phyloP scores from a whole-genome alignment of 2,113 vertebrate genomes.

The Sapayoa aenigma region DNA sequence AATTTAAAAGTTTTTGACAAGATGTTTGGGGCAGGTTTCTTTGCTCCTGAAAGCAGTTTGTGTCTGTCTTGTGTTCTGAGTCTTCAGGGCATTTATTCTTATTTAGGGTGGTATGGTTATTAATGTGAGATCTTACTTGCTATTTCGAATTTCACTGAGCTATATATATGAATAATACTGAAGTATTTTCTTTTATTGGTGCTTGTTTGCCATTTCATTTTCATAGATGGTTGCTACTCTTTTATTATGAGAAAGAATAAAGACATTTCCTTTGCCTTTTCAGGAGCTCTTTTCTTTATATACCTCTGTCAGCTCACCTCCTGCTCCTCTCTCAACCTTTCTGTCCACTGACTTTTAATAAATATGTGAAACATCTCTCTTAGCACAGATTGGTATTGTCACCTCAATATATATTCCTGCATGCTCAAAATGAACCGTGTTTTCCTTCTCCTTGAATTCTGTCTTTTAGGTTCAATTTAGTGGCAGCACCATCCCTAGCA shows the following conservation, averaged over 20 bases:
- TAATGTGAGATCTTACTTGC: background rate
- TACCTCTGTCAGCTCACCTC: slow-evolving; percentile 26
- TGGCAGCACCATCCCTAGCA: background rate
- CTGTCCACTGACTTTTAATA: slow-evolving; percentile 54
- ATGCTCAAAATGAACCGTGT: background rate
- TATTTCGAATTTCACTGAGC: background rate
- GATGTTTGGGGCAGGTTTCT: background rate
- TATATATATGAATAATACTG: background rate
- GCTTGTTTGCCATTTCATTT: background rate
- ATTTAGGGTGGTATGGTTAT: background rate
- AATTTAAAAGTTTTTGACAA: background rate
- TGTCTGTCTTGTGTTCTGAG: background rate
- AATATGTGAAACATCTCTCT: slow-evolving; percentile 60
- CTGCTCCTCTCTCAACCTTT: slow-evolving; percentile 45
- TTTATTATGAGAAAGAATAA: background rate
- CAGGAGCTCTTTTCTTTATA: slow-evolving; percentile 17
- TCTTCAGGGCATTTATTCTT: background rate
- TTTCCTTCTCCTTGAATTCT: slow-evolving; percentile 1
- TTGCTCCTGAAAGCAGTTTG: background rate
- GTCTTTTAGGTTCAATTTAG: slow-evolving; percentile 14
- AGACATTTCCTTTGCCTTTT: slow-evolving; percentile 10
- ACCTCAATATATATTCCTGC: slow-evolving; percentile 40
- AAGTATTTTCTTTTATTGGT: background rate
- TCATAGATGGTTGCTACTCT: background rate
- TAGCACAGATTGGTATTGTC: slow-evolving; percentile 42